These are phyloP conservation scores for Xiphias gladius DNA, from an alignment of 2,113 vertebrate genomes.

Conservation along the genomic window DNA sequence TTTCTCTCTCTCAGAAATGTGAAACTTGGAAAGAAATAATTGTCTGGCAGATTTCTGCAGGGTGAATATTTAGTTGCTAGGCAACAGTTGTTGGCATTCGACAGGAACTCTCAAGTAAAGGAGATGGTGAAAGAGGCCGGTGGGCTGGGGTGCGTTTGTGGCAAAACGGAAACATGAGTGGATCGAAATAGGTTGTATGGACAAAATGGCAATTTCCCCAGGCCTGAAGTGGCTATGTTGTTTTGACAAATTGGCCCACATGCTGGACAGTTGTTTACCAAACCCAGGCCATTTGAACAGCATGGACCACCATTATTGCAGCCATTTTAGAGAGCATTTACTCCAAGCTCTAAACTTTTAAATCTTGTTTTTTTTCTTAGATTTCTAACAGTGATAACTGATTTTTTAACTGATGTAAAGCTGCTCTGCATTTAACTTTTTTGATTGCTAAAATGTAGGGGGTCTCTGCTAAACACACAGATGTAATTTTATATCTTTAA, in stretches of 20 bases:
- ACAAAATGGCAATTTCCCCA: constrained; percentile 64
- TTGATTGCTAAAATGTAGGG: not conserved
- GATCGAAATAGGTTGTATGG: constrained; percentile 60
- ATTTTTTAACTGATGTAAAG: constrained; percentile 5
- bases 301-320: constrained; percentile 37
- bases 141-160: constrained; percentile 31
- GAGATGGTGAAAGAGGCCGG: constrained; percentile 39
- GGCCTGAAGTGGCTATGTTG: constrained; percentile 59
- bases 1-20: constrained; percentile 52
- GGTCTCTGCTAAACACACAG: not conserved
- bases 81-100: constrained; percentile 81
- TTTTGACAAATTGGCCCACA: constrained; percentile 72
- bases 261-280: constrained; percentile 64
- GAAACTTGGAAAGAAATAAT: constrained; percentile 72
- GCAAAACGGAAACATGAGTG: constrained; percentile 60
- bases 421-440: not conserved
- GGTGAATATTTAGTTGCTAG: constrained; percentile 83
- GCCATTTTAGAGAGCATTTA: constrained; percentile 37
- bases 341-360: constrained; percentile 17
- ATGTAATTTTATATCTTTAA: not conserved
- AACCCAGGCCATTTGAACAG: constrained; percentile 57
- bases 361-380: not conserved
- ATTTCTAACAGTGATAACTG: not conserved
- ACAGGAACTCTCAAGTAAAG: constrained; percentile 67
- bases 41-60: constrained; percentile 72